phyloP scores from a whole-genome alignment of 2,113 vertebrate genomes.

The Piprites chloris region DNA sequence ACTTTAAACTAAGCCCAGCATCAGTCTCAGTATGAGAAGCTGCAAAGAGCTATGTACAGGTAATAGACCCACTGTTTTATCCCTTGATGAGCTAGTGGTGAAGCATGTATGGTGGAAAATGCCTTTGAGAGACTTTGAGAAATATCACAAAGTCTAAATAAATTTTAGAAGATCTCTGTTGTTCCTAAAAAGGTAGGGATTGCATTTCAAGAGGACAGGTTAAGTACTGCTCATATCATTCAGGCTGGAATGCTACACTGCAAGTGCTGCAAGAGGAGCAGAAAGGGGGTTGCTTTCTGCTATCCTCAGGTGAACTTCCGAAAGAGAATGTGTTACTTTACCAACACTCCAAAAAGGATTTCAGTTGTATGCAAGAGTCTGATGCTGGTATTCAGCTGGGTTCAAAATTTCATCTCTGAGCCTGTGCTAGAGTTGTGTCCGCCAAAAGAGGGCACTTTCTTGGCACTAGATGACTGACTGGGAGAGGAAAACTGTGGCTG shows the following conservation, averaged over 20 bases:
- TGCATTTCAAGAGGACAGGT: background rate
- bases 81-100: background rate
- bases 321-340: background rate
- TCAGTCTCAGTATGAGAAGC: background rate
- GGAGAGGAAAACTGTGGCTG: background rate
- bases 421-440: background rate
- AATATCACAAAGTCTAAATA: background rate
- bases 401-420: background rate
- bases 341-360: background rate
- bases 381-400: background rate
- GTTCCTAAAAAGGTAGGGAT: background rate
- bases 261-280: background rate
- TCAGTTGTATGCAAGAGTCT: background rate
- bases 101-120: background rate
- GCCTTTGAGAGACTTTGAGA: background rate
- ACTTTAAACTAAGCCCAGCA: constrained; percentile 18
- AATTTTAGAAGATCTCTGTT: background rate
- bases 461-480: background rate
- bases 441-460: background rate
- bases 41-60: background rate
- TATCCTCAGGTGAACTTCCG: background rate
- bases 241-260: background rate
- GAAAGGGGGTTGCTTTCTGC: background rate
- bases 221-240: background rate
- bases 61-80: background rate